These are phyloP conservation scores for Anguilla megastoma DNA, from an alignment of 2,797 vertebrate species.

Conservation along the genomic window DNA sequence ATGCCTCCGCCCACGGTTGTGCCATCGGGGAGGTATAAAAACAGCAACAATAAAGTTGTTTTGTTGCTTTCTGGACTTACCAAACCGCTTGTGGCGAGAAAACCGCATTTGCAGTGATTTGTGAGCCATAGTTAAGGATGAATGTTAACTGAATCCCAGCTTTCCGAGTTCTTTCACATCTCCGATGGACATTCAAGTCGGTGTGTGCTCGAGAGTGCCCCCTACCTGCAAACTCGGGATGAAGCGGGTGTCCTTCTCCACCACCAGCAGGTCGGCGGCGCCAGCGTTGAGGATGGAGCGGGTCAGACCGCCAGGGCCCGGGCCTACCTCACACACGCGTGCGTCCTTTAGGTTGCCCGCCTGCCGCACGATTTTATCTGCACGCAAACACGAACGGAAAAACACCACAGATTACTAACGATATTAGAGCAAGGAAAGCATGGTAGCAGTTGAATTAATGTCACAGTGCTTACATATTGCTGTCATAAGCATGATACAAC, in stretches of 20 bases:
- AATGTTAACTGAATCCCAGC: not conserved
- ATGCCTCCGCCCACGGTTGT: too few relatives aligned
- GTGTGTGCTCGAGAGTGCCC: not conserved
- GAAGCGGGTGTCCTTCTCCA: constrained; percentile 94
- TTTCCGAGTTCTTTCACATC: not conserved
- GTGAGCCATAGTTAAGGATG: not conserved
- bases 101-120: not conserved
- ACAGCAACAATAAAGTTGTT: not conserved
- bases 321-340: constrained; percentile 92
- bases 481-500: not conserved
- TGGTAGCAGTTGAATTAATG: not conserved
- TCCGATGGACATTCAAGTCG: not conserved
- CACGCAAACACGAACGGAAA: not conserved
- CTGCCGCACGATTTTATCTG: constrained; percentile 93
- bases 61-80: not conserved
- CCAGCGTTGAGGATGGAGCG: constrained; percentile 88
- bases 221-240: constrained; percentile 90
- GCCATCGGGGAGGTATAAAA: too few relatives aligned
- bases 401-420: not conserved
- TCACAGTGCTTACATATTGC: not conserved
- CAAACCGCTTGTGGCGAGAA: not conserved
- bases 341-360: constrained; percentile 80
- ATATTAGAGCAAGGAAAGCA: not conserved
- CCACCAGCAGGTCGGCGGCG: constrained; percentile 80
- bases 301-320: constrained; percentile 92